Base-by-base conservation (phyloP, 2,888 invertebrate species). In the Ophraella communa region DNA sequence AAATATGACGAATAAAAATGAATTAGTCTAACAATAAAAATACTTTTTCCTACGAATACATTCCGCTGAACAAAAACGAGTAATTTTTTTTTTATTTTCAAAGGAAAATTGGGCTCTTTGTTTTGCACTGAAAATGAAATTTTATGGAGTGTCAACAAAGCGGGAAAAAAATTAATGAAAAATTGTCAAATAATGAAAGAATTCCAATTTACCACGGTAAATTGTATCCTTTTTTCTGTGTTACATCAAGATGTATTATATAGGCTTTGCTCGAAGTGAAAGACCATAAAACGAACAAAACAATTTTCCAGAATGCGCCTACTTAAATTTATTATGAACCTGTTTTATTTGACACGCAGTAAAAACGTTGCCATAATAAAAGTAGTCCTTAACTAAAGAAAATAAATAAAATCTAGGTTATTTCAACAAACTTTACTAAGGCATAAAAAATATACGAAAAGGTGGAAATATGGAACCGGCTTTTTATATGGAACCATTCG, bases 301-400 rank as follows among this genome's bases (percentile, higher is more conserved):
- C 58, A 47, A 49, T 58, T 58, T 58, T 35, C 49, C 35, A 4
- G 33, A 49, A 58, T 49, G 39, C 49, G 49, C 49, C 24, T 49
- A 14, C 58, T 49, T 58, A 30, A 58, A 58, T 58, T 58, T 58
- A 49, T 58, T 49, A 58, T 58, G 58, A 58, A 49, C 33, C 49
- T 49, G 49, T 49, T 58, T 58, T 35, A 47, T 47, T 20, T 39
- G 42, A 27, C 24, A 47, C 47, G 45, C 27, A 47, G 30, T 21
- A 47, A 33, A 30, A 57, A 23, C 47, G 47, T 47, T 23, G 23
- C n/a, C 21, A 14, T 23, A n/a, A 47, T 47, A 47, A 47, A 47
- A 47, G 23, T 7, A 47, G 23, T 23, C 23, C 47, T 23, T 11
- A n/a, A 23, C n/a, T 47, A 17, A 39, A 39, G 17, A 39, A 39